Conservation (phyloP, 2,113 vertebrate species). For the Amphiprion percula region DNA sequence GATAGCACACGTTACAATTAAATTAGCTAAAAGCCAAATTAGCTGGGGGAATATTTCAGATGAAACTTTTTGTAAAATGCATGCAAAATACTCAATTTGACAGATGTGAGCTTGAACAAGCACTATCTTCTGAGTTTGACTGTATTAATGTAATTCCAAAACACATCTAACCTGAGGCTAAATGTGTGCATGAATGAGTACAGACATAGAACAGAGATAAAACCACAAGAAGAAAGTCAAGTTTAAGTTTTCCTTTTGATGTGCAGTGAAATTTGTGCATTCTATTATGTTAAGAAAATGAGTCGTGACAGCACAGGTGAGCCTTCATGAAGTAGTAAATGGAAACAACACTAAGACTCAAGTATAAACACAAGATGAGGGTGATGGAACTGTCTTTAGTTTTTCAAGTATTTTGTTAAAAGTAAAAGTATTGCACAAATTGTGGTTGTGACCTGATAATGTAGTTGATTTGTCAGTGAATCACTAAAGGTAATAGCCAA, state of each 20-base stretch:
- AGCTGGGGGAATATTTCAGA: not conserved
- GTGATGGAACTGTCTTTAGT: not conserved
- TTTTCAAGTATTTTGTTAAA: too few species aligned
- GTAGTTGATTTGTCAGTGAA: too few species aligned
- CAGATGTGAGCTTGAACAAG: not conserved
- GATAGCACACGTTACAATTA: not conserved
- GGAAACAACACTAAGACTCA: not conserved
- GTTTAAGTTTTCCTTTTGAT: constrained; percentile 23
- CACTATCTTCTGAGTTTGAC: not conserved
- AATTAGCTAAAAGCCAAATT: not conserved
- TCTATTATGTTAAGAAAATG: constrained; percentile 1
- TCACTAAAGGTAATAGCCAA: not conserved
- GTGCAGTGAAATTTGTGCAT: not conserved
- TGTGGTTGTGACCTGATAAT: too few species aligned
- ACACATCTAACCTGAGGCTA: constrained; percentile 12
- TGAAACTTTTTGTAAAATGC: not conserved
- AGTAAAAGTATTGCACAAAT: too few species aligned
- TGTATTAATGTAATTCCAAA: constrained; percentile 2
- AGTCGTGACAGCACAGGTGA: constrained; percentile 2
- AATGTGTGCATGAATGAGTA: constrained; percentile 7
- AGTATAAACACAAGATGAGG: too few species aligned
- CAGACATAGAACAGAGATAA: constrained; percentile 7
- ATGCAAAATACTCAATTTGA: not conserved
- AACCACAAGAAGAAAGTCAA: constrained; percentile 10
- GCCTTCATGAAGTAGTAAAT: not conserved